Conservation (phyloP, 2,888 invertebrate species). For the Ormyrus labotus region DNA sequence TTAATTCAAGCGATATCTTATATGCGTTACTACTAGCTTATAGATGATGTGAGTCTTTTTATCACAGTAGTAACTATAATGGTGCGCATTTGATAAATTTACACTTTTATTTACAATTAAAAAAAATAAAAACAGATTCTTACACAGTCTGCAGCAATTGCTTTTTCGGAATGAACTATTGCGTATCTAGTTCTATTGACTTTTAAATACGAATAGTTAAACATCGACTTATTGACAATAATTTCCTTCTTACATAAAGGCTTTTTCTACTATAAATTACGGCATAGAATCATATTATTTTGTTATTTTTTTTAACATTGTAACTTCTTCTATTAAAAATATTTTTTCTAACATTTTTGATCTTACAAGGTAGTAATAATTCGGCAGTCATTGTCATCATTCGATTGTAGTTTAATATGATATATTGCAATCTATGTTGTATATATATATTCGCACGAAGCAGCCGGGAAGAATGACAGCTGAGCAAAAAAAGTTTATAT, state of each 20-base stretch:
- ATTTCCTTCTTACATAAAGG: conserved; percentile 44
- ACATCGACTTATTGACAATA: conserved; percentile 49
- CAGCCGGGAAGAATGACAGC: conserved; percentile 22
- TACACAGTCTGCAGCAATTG: conserved; percentile 53
- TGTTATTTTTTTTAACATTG: conserved; percentile 31
- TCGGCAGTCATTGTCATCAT: conserved; percentile 46
- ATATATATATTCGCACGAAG: conserved; percentile 24
- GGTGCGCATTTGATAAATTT: conserved; percentile 53
- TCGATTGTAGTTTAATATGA: conserved; percentile 21
- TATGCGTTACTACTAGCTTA: conserved; percentile 46
- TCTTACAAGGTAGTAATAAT: conserved; percentile 47
- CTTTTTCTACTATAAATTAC: conserved; percentile 32
- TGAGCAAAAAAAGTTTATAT: conserved; percentile 46
- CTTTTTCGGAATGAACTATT: conserved; percentile 50
- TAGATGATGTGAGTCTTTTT: conserved; percentile 45
- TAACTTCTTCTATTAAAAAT: conserved; percentile 45
- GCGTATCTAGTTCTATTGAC: conserved; percentile 52
- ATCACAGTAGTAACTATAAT: conserved; percentile 56
- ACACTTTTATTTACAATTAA: conserved; percentile 55
- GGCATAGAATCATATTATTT: conserved; percentile 39
- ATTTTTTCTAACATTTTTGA: conserved; percentile 29
- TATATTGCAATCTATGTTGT: conserved; percentile 13
- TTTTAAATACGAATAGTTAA: conserved; percentile 42
- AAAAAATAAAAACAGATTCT: conserved; percentile 51
- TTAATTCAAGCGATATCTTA: conserved; percentile 37